Base-by-base conservation (phyloP, 2,113 vertebrate species). In the Mastomys coucha region DNA sequence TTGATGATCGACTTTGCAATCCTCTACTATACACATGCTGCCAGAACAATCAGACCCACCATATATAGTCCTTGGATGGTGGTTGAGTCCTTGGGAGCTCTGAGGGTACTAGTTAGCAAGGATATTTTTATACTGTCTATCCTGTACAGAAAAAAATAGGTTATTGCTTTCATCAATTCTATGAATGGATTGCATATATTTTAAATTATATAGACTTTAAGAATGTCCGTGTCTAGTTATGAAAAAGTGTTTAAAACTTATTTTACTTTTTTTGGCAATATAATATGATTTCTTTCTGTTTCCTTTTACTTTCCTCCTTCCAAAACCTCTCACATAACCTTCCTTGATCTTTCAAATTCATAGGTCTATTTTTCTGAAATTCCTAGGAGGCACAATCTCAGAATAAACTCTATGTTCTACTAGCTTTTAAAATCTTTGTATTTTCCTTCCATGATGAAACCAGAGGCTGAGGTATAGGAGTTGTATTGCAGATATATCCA, bases 41-140 rank as follows among this genome's bases (percentile, higher is more conserved):
- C n/a, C n/a, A n/a, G n/a, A n/a, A n/a, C n/a, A n/a, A n/a, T n/a
- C n/a, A n/a, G n/a, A n/a, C n/a, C n/a, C n/a, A n/a, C n/a, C n/a
- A n/a, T n/a, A n/a, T n/a, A n/a, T n/a, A n/a, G n/a, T n/a, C n/a
- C n/a, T n/a, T n/a, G n/a, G n/a, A n/a, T n/a, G n/a, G n/a, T n/a
- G n/a, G n/a, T n/a, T n/a, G n/a, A n/a, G n/a, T n/a, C n/a, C n/a
- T n/a, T n/a, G n/a, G n/a, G n/a, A n/a, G n/a, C n/a, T n/a, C n/a
- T n/a, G n/a, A n/a, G n/a, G n/a, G n/a, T n/a, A n/a, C n/a, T n/a
- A n/a, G n/a, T n/a, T n/a, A n/a, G n/a, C n/a, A n/a, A n/a, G n/a
- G n/a, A n/a, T n/a, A 96, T 97, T 97, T 97, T 94, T 87, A 89
- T 96, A 96, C 49, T 95, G 96, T 96, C 72, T 89, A 96, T 97